Conservation (phyloP, 2,113 vertebrate genomes). For the Clupea harengus region DNA sequence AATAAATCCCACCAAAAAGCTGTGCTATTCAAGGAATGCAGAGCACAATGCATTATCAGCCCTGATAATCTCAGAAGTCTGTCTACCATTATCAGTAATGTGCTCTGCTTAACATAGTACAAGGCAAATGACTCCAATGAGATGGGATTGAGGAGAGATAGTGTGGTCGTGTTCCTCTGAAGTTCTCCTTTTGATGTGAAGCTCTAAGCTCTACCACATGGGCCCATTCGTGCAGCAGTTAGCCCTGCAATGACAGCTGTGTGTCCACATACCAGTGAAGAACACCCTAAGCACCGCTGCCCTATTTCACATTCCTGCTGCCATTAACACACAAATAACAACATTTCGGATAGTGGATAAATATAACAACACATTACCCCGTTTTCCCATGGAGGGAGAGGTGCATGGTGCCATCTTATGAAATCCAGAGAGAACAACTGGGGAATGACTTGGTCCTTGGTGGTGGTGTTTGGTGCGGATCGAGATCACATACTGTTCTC, state of each 20-base stretch:
- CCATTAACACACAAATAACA: background rate
- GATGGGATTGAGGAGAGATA: slow-evolving; percentile 51
- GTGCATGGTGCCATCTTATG: background rate
- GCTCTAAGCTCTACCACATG: slow-evolving; percentile 66
- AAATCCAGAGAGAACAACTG: background rate
- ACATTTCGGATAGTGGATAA: background rate
- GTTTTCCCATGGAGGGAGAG: background rate
- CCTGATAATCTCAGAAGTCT: slow-evolving; percentile 50
- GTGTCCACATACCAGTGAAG: slow-evolving; percentile 21
- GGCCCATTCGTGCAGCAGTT: slow-evolving; percentile 16
- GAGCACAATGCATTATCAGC: slow-evolving; percentile 50
- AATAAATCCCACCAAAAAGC: slow-evolving; percentile 33
- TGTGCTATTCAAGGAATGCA: slow-evolving; percentile 48
- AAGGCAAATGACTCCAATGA: slow-evolving; percentile 46
- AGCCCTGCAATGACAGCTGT: background rate
- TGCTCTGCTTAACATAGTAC: slow-evolving; percentile 46
- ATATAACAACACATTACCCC: background rate
- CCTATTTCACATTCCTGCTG: background rate
- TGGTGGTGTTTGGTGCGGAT: background rate
- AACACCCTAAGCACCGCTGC: slow-evolving; percentile 3
- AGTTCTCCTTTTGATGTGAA: slow-evolving; percentile 62
- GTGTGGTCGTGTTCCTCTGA: slow-evolving; percentile 37
- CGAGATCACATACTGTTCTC: background rate
- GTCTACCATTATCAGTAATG: slow-evolving; percentile 55
- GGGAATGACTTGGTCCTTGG: background rate